A percentile compares a stretch with the other conserved stretches of the same genome.
Evolutionary conservation across 2,888 invertebrate species (phyloP).

Genomic region (Phania funesta): DNA sequence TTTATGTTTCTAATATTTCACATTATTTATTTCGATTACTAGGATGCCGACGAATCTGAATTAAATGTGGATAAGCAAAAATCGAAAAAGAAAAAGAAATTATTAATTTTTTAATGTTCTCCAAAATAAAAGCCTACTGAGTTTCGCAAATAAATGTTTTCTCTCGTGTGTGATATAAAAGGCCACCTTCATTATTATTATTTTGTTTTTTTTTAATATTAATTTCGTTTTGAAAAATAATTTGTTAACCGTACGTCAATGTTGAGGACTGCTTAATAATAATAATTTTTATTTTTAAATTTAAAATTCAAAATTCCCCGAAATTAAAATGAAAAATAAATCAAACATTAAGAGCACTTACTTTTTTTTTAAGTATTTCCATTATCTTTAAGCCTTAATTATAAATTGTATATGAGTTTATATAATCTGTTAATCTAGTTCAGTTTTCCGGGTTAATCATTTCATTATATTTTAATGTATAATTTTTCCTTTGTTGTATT

Average conservation of each 20-base stretch:
- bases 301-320: constrained; percentile 66
- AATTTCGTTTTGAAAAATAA: not conserved
- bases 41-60: constrained; percentile 78
- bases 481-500: not conserved
- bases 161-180: constrained; percentile 33
- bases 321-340: constrained; percentile 30
- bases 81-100: constrained; percentile 77
- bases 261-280: not conserved
- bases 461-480: not conserved
- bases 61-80: constrained; percentile 73
- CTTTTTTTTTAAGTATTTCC: constrained; percentile 37
- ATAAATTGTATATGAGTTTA: not conserved
- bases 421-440: constrained; percentile 13
- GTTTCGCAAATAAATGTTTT: constrained; percentile 2
- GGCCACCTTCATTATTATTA: constrained; percentile 3
- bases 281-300: constrained; percentile 61
- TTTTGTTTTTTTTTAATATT: not conserved
- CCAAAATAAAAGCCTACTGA: not conserved
- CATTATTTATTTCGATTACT: not conserved
- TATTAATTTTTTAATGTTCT: constrained; percentile 73
- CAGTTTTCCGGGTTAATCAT: not conserved
- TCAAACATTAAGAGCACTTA: constrained; percentile 46
- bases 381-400: constrained; percentile 48
- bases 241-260: not conserved
- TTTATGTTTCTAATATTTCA: not conserved